Evolutionary conservation across 1,140 invertebrate genomes (phyloP).

Genomic region (Drosophila ananassae): DNA sequence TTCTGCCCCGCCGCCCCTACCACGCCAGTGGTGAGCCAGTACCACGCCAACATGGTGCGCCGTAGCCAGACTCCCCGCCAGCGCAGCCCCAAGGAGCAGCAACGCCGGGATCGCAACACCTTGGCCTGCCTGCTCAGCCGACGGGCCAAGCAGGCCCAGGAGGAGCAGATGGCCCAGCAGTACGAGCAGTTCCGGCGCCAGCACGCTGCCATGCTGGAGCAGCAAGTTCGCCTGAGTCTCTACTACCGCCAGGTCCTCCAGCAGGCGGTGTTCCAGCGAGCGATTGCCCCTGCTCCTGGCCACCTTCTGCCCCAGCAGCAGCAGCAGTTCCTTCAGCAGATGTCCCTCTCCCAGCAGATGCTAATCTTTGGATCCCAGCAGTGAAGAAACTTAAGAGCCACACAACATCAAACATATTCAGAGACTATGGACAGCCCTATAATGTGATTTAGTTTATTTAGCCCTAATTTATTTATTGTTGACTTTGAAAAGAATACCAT

Average conservation of each 20-base stretch:
- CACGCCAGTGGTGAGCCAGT: constrained; percentile 26
- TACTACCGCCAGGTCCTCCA: constrained; percentile 66
- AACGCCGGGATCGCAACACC: constrained; percentile 66
- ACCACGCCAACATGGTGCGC: constrained; percentile 71
- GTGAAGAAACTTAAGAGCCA: neutral
- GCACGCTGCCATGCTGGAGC: constrained; percentile 57
- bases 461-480: constrained; percentile 54
- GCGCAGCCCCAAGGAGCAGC: constrained; percentile 61
- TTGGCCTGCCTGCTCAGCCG: constrained; percentile 59
- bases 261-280: constrained; percentile 62
- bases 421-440: constrained; percentile 42
- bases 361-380: constrained; percentile 58
- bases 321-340: constrained; percentile 51
- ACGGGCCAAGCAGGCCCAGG: constrained; percentile 55
- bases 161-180: constrained; percentile 44
- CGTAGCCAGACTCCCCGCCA: constrained; percentile 29
- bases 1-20: neutral
- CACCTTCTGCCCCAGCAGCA: constrained; percentile 54
- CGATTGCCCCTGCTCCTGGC: neutral
- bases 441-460: constrained; percentile 63
- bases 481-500: constrained; percentile 45
- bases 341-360: constrained; percentile 66
- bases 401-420: neutral
- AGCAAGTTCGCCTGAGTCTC: constrained; percentile 54
- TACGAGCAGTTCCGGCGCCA: constrained; percentile 49